Evolutionary conservation across 2,113 vertebrate species (phyloP).

Genomic region (Kobus ellipsiprymnus): DNA sequence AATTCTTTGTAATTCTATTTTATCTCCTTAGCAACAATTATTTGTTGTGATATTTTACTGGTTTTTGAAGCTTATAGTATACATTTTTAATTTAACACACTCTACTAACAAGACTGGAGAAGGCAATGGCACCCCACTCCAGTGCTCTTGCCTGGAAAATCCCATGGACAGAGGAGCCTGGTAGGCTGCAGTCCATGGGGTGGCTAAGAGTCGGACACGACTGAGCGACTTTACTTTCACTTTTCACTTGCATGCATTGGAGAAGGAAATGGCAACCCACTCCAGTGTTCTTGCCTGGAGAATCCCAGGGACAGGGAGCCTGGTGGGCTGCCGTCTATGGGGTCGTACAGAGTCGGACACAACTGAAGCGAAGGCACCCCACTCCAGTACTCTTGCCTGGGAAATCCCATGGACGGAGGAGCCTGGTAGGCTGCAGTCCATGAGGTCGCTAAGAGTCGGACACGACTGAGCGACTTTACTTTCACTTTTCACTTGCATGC

Average conservation of each 20-base stretch:
- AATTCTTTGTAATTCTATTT: background rate
- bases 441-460: background rate
- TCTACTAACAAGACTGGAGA: background rate
- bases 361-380: background rate
- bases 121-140: background rate
- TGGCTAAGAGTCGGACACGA: background rate
- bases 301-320: background rate
- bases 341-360: background rate
- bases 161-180: background rate
- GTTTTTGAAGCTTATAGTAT: background rate
- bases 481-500: too few species aligned
- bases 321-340: background rate
- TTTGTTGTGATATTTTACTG: background rate
- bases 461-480: background rate
- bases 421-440: rapidly evolving
- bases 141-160: background rate
- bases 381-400: background rate
- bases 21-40: background rate
- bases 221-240: background rate
- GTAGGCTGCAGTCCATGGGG: background rate
- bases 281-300: background rate
- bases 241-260: background rate
- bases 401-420: background rate
- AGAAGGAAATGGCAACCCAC: background rate
- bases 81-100: background rate